These are phyloP conservation scores for Aricia artaxerxes DNA, from an alignment of 2,888 invertebrate genomes.

Conservation along the genomic window DNA sequence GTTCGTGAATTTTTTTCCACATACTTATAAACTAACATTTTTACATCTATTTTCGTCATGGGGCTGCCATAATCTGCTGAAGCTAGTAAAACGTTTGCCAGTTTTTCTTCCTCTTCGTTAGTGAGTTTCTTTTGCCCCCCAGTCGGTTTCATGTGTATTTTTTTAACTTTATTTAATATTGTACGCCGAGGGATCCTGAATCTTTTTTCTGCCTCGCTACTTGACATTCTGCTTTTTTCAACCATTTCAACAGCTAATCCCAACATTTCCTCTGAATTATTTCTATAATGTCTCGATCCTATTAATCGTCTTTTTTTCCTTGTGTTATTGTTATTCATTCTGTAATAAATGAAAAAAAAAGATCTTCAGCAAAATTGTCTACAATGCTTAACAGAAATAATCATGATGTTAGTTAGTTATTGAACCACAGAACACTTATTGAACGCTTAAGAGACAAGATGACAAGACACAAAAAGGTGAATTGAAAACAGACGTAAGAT, in stretches of 20 bases:
- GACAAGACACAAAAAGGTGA: conserved; percentile 5
- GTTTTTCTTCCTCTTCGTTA: conserved; percentile 38
- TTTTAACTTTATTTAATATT: conserved; percentile 39
- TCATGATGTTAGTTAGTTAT: neutral
- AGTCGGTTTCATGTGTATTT: conserved; percentile 35
- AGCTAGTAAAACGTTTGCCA: conserved; percentile 37
- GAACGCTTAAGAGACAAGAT: neutral
- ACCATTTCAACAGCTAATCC: conserved; percentile 16
- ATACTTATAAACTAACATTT: conserved; percentile 31
- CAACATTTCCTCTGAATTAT: conserved; percentile 30
- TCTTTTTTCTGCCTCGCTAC: conserved; percentile 30
- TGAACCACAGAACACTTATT: neutral
- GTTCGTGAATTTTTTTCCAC: conserved; percentile 30
- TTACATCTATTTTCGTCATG: conserved; percentile 31
- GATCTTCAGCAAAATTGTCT: conserved; percentile 4
- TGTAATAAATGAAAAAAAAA: neutral
- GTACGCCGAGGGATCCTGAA: conserved; percentile 40
- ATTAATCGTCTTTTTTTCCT: conserved; percentile 5
- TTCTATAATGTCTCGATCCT: conserved; percentile 17
- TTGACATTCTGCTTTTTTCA: conserved; percentile 25
- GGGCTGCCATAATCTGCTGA: conserved; percentile 36
- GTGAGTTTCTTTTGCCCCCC: conserved; percentile 34
- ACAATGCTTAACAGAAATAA: neutral
- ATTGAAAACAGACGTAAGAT: conserved; percentile 1
- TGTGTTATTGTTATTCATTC: conserved; percentile 17